These are phyloP conservation scores for Folsomia manolachei DNA, from an alignment of 2,888 invertebrate genomes.

Conservation along the genomic window DNA sequence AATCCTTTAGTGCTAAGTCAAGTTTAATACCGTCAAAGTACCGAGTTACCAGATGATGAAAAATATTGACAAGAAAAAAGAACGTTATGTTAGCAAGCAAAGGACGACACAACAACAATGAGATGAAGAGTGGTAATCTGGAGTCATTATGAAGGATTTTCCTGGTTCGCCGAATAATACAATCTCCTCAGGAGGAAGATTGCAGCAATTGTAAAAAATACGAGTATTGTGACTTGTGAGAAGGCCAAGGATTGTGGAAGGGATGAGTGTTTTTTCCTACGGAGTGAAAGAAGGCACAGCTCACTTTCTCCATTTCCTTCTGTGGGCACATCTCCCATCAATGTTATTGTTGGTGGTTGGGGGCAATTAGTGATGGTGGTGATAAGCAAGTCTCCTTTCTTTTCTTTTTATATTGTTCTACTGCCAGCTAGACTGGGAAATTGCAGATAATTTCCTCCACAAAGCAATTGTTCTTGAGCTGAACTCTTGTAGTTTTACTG, in stretches of 20 bases:
- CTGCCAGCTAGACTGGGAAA: not conserved
- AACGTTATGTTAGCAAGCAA: not conserved
- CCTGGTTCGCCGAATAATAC: not conserved
- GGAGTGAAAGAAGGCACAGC: too few species aligned
- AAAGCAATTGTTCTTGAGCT: not conserved
- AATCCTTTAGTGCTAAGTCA: too few species aligned
- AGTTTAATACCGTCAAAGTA: too few species aligned
- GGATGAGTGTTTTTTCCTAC: not conserved
- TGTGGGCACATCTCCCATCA: not conserved
- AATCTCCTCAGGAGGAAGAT: not conserved
- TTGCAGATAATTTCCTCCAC: not conserved
- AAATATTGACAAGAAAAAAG: not conserved
- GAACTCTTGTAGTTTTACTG: not conserved
- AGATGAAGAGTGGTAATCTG: not conserved
- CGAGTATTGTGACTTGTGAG: not conserved
- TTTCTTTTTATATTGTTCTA: too few species aligned
- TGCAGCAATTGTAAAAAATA: not conserved
- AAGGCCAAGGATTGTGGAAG: not conserved
- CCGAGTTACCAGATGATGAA: too few species aligned
- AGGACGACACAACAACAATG: not conserved
- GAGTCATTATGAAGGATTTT: slow-evolving; percentile 16
- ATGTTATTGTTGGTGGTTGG: not conserved
- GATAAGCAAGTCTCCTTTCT: not conserved
- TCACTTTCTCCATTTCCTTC: not conserved
- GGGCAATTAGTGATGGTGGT: not conserved